Base-by-base conservation (phyloP, 92 coral and sea anemone genomes). In the Paragorgia papillata region DNA sequence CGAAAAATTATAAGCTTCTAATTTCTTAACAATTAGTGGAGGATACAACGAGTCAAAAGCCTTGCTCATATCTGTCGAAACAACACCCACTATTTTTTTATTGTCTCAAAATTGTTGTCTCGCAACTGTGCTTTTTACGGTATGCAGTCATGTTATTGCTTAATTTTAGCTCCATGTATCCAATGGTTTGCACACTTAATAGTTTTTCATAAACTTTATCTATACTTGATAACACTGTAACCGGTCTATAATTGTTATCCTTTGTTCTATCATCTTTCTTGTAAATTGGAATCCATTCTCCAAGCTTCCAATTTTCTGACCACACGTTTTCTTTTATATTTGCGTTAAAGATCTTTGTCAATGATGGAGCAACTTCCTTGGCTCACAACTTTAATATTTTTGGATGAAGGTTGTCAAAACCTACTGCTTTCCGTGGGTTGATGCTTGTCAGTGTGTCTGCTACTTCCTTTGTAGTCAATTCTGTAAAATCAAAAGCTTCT, bases 301-400 rank as follows among this genome's bases (percentile, higher is more conserved):
- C 66, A 44, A 46, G 66, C 76, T 79, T 79, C 83, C 83, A 79
- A 29, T 64, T 67, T 39, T 62, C 41, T 56, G 53, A 53, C 83
- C 76, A 30, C 35, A 60, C 25, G 35, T 53, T 32, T 62, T 77
- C 73, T 64, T 40, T 59, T 59, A 79, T 79, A 30, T 76, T 55
- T 31, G 58, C 27, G 53, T 57, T 80, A 18, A 69, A 57, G 18
- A 56, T 67, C 43, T 44, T 53, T 27, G 84, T 66, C 61, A 80
- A 57, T 29, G 79, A 80, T 49, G 84, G 84, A 66, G 84, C 78
- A 51, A 80, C 13, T 68, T 80, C 83, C 53, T 53, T 55, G 58
- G 83, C 83, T 25, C 46, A 41, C 30, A 35, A 57, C 44, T 80
- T 80, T 25, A 80, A 68, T 15, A 66, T 34, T 44, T 57, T 63